Conservation (phyloP, 2,113 vertebrate species). For the Saiga tatarica region DNA sequence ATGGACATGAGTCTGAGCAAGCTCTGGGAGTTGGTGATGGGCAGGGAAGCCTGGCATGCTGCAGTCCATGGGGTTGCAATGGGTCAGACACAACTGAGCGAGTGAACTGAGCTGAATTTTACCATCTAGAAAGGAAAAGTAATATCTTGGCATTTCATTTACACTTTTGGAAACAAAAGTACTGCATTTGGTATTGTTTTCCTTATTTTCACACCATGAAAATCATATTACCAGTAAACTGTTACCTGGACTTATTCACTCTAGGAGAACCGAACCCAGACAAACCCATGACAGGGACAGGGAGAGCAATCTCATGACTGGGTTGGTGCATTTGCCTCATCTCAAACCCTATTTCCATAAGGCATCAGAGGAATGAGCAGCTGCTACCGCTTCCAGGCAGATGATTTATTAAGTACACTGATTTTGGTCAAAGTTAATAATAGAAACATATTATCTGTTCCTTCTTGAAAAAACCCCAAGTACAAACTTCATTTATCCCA, state of each 20-base stretch:
- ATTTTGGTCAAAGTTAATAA: background rate
- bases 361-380: background rate
- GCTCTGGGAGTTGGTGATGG: accelerated
- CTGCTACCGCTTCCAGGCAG: background rate
- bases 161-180: background rate
- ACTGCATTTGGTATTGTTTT: background rate
- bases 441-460: background rate
- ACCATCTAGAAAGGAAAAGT: background rate
- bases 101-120: background rate
- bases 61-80: background rate
- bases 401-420: background rate
- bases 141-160: background rate
- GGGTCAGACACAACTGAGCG: accelerated
- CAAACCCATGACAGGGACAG: background rate
- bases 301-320: background rate
- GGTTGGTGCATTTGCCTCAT: background rate
- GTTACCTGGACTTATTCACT: background rate
- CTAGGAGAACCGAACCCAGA: background rate
- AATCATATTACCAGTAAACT: background rate
- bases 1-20: background rate
- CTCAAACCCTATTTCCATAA: background rate
- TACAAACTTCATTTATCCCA: background rate
- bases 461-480: background rate
- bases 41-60: background rate
- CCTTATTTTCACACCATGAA: background rate